A percentile compares a stretch with the other conserved stretches of the same genome.
Evolutionary conservation across 2,113 vertebrate species (phyloP).

Genomic region (Theristicus caerulescens): DNA sequence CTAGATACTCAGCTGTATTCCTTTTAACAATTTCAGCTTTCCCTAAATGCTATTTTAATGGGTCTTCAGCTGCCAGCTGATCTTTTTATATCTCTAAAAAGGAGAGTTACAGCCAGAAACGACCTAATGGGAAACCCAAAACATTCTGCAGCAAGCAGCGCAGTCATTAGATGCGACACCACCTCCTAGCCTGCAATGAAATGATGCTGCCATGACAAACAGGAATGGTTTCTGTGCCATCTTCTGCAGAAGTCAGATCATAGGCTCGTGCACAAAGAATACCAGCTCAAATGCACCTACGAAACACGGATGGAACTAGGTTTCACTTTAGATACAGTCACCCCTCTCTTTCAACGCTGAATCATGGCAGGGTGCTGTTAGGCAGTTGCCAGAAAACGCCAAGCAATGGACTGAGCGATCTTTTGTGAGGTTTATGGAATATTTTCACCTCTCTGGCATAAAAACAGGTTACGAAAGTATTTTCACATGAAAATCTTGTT

Average conservation of each 20-base stretch:
- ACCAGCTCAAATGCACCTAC: accelerated
- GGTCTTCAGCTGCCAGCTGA: not conserved
- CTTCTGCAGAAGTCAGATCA: not conserved
- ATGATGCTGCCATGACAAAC: not conserved
- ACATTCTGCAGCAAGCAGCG: not conserved
- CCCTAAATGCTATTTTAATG: not conserved
- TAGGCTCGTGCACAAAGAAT: not conserved
- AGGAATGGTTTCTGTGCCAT: not conserved
- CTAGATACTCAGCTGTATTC: not conserved
- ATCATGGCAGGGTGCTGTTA: not conserved
- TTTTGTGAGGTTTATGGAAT: not conserved
- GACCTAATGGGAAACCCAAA: not conserved
- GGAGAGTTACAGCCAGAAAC: not conserved
- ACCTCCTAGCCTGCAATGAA: not conserved
- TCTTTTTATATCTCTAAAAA: not conserved
- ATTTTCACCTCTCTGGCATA: not conserved
- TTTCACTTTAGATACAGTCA: not conserved
- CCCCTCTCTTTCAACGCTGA: not conserved
- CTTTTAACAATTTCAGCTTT: not conserved
- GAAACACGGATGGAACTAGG: not conserved
- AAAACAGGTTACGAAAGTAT: not conserved
- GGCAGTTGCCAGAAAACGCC: not conserved
- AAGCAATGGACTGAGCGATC: not conserved
- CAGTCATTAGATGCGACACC: not conserved
- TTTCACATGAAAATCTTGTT: not conserved